A percentile compares a stretch with the other conserved stretches of the same genome.
Conservation (phyloP, 2,797 vertebrate species). For the Semotilus atromaculatus region DNA sequence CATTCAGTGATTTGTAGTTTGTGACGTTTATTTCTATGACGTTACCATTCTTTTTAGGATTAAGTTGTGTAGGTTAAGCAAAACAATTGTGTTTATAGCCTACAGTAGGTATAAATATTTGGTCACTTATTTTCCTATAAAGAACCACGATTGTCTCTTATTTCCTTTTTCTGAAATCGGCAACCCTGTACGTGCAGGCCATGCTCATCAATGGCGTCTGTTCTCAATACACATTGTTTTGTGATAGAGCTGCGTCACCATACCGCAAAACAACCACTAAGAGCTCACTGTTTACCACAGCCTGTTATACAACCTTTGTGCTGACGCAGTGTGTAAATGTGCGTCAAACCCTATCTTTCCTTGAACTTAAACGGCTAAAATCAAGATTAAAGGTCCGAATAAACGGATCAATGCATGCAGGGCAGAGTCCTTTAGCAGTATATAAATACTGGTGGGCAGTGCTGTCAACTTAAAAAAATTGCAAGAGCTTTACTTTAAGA, state of each 20-base stretch:
- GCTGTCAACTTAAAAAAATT: background rate
- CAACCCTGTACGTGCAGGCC: background rate
- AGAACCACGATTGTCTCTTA: no score
- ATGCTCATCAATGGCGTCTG: background rate
- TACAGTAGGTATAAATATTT: no score
- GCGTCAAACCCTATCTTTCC: slow-evolving; percentile 60
- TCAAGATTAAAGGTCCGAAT: slow-evolving; percentile 53
- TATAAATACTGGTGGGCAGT: slow-evolving; percentile 20
- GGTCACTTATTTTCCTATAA: no score
- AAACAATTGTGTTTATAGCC: no score
- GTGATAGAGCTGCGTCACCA: background rate
- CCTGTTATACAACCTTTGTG: slow-evolving; percentile 26
- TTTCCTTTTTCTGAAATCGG: no score
- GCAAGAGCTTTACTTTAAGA: background rate
- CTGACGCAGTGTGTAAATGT: slow-evolving; percentile 48
- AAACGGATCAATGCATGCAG: slow-evolving; percentile 55
- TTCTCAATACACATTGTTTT: background rate
- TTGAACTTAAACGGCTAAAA: slow-evolving; percentile 55
- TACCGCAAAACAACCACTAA: background rate
- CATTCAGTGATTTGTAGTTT: no score
- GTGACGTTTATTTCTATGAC: no score
- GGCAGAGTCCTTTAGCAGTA: slow-evolving; percentile 16
- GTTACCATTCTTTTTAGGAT: no score
- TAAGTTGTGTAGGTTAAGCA: no score
- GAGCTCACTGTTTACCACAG: slow-evolving; percentile 45